These are phyloP conservation scores for Protobothrops flavoviridis DNA, from an alignment of 2,113 vertebrate species.

Conservation along the genomic window DNA sequence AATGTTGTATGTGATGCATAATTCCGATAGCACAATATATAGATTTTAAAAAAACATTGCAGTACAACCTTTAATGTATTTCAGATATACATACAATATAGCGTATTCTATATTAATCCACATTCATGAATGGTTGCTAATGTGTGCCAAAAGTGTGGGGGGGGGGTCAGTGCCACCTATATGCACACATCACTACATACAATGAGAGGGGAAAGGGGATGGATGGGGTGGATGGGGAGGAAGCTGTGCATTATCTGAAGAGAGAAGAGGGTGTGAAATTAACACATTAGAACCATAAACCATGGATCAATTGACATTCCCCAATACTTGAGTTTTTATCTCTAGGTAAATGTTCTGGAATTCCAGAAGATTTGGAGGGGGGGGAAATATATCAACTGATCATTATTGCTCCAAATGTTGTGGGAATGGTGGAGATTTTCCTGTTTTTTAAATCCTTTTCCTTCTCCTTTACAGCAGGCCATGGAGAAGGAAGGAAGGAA, in stretches of 20 bases:
- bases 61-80: background rate
- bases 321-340: background rate
- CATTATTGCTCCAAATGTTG: background rate
- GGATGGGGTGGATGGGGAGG: background rate
- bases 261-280: background rate
- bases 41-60: background rate
- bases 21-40: background rate
- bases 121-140: background rate
- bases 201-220: background rate
- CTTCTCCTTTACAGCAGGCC: background rate
- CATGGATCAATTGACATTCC: background rate
- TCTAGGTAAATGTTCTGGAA: background rate
- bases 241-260: background rate
- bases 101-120: background rate
- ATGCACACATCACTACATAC: background rate
- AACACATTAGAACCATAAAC: background rate
- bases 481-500: background rate
- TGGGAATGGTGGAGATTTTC: background rate
- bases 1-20: background rate
- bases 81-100: background rate
- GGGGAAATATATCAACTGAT: background rate
- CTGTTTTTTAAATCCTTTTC: background rate
- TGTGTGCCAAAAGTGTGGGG: background rate
- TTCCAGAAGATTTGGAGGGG: background rate
- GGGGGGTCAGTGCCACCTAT: background rate